These are phyloP conservation scores for Erannis defoliaria DNA, from an alignment of 2,888 invertebrate genomes.

Conservation along the genomic window DNA sequence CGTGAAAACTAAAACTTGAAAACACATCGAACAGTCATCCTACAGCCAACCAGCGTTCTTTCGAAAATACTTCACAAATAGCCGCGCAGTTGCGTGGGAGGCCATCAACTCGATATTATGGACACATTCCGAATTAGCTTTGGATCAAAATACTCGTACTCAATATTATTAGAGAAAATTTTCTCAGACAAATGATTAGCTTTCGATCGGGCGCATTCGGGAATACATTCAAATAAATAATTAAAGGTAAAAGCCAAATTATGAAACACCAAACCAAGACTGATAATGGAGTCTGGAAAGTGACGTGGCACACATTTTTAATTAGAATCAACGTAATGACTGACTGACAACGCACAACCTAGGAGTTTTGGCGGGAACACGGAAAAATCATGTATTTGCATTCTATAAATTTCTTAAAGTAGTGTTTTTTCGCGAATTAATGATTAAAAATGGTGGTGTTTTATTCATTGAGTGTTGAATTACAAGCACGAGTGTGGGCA, in stretches of 20 bases:
- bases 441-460: too few species aligned
- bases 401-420: too few species aligned
- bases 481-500: too few species aligned
- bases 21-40: conserved; percentile 29
- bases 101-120: conserved; percentile 71
- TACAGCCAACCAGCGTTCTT: conserved; percentile 38
- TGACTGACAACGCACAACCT: too few species aligned
- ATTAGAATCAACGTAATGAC: too few species aligned
- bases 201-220: background rate
- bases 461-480: too few species aligned
- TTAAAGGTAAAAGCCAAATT: background rate
- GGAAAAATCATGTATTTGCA: too few species aligned
- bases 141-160: conserved; percentile 38
- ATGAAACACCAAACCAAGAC: background rate
- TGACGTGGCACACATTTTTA: too few species aligned
- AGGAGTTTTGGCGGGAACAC: too few species aligned
- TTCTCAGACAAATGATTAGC: conserved; percentile 5
- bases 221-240: background rate
- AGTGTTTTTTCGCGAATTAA: too few species aligned
- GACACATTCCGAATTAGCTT: conserved; percentile 67
- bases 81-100: conserved; percentile 71
- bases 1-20: background rate
- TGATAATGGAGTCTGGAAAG: too few species aligned
- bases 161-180: conserved; percentile 13
- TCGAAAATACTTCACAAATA: conserved; percentile 61